Conservation (phyloP, 2,113 vertebrate species). For the Podarcis raffonei region DNA sequence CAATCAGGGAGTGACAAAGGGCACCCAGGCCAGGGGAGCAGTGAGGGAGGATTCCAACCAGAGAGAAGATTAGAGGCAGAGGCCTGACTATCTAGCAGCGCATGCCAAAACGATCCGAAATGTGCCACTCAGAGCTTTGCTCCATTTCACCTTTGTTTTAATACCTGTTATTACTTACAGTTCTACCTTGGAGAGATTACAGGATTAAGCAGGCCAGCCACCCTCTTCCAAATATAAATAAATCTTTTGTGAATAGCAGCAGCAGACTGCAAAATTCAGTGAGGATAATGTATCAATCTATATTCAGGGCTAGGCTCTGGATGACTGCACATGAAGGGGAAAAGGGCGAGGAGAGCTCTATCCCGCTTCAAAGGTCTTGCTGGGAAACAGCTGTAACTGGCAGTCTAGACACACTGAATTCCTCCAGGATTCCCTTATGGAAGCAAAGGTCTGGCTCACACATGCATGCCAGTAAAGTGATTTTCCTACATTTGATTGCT, state of each 20-base stretch:
- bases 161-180: conserved; percentile 18
- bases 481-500: background rate
- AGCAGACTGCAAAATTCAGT: conserved; percentile 17
- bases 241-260: conserved; percentile 17
- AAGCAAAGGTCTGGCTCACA: background rate
- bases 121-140: background rate
- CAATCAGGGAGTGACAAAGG: background rate
- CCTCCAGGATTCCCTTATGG: background rate
- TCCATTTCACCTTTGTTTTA: conserved; percentile 7
- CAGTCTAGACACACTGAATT: conserved; percentile 3
- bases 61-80: background rate
- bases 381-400: conserved; percentile 12
- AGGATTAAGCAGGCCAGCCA: conserved; percentile 24
- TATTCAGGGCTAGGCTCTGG: conserved; percentile 23
- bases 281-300: conserved; percentile 34
- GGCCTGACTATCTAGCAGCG: background rate
- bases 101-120: background rate
- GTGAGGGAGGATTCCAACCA: background rate
- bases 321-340: conserved; percentile 24
- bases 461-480: background rate
- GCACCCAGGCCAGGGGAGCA: background rate
- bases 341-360: background rate
- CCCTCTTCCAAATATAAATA: conserved; percentile 19
- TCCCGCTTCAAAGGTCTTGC: conserved; percentile 19
- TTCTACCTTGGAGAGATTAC: conserved; percentile 22